phyloP scores from a whole-genome alignment of 2,113 vertebrate species.

The Pithys albifrons region DNA sequence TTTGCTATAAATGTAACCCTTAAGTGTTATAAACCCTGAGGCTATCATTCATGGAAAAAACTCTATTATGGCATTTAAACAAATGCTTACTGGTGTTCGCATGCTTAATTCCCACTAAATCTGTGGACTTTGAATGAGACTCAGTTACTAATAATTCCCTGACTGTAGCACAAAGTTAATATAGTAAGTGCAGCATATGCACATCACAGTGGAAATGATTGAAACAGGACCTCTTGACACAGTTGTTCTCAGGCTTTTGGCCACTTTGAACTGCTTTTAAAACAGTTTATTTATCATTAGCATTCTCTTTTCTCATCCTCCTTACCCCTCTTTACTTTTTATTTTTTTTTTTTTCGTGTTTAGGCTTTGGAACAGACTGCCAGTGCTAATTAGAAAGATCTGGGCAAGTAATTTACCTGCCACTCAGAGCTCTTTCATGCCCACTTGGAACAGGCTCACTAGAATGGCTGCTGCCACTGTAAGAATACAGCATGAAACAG shows the following conservation, averaged over 20 bases:
- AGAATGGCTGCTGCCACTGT: neutral
- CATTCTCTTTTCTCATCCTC: neutral
- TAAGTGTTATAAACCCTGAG: neutral
- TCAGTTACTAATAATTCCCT: neutral
- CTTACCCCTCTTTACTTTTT: neutral
- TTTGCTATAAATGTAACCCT: neutral
- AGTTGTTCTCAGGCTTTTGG: neutral
- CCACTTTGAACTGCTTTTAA: neutral
- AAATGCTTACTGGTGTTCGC: neutral
- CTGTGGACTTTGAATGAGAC: neutral
- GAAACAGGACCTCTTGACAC: neutral
- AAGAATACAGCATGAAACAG: neutral
- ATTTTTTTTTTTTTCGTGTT: neutral
- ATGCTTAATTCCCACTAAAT: neutral
- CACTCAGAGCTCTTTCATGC: neutral
- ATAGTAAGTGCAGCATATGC: neutral
- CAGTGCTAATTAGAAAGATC: neutral
- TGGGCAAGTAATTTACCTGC: neutral
- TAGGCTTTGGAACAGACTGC: neutral
- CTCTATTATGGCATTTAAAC: neutral
- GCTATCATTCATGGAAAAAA: neutral
- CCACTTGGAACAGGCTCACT: neutral
- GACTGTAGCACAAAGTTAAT: neutral
- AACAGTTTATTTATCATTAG: neutral
- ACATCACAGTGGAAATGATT: neutral